Base-by-base conservation (phyloP, 2,797 vertebrate genomes). In the Argyrosomus regius region DNA sequence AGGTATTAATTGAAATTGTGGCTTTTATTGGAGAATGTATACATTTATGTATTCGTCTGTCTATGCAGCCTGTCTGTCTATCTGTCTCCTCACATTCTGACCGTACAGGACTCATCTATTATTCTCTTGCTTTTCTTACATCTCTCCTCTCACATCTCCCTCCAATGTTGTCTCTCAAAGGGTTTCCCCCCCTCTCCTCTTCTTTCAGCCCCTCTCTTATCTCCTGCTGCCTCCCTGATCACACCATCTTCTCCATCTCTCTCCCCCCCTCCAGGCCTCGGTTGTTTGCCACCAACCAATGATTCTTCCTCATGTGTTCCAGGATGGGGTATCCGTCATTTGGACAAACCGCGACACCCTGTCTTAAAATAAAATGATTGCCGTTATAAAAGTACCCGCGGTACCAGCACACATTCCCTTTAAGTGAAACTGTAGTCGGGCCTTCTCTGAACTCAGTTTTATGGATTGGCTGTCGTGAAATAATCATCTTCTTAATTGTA, bases 91-190 rank as follows among this genome's bases (percentile, higher is more conserved):
- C 28, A 18, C 22, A 43, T 58, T 64, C 66, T 67, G 61, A 50
- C 9, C 52, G 26, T 39, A 28, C 28, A 49, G 26, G 11, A 48
- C 56, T 48, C 41, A 39, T 65, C 69, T 73, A 22, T 81, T 57
- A 65, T 67, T 72, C 43, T 10, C 22, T 10, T 49, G 17, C 48
- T 14, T 71, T 61, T 76, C 53, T 39, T 54, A 61, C 17, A 41
- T 18, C 6, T 43, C 67, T 31, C 14, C 39, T 61, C 61, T 5
- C 22, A 20, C 53, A 41, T 39, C 5, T 22, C 13, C 5, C 11
- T 48, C 3, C 6, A 6, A 16, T 56, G 17, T 70, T 31, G 13
- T 6, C 52, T 75, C 56, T 39, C 20, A 3, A 9, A 26, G 43
- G 57, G n/a, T 18, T 48, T 41, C 1, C 16, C 5, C 14, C 8